Evolutionary conservation across 2,113 vertebrate species (phyloP).

Genomic region (Tapirus terrestris): DNA sequence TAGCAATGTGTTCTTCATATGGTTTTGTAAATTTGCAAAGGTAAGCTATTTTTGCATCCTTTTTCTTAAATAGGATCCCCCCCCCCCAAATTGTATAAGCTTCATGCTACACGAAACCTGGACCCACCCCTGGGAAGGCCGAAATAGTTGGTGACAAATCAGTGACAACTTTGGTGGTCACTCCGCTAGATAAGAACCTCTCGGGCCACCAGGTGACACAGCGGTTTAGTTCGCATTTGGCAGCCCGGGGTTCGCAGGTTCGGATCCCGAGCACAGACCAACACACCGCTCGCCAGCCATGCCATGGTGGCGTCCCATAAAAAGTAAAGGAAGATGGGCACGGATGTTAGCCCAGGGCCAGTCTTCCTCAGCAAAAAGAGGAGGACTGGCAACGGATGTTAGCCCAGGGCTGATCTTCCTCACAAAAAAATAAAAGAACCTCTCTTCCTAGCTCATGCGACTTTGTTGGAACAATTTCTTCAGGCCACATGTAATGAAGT

Average conservation of each 20-base stretch:
- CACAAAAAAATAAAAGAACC: no score
- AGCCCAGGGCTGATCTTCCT: no score
- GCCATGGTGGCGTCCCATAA: no score
- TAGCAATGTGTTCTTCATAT: background rate
- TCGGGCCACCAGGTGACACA: background rate
- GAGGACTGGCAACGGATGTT: no score
- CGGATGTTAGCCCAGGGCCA: no score
- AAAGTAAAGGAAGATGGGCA: no score
- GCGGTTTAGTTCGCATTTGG: no score
- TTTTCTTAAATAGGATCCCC: background rate
- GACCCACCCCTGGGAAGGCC: background rate
- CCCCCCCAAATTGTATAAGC: background rate
- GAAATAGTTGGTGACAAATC: background rate
- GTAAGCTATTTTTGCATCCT: background rate
- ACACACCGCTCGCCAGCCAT: no score
- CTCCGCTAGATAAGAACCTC: background rate
- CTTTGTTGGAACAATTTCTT: background rate
- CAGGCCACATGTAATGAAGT: background rate
- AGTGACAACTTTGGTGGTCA: background rate
- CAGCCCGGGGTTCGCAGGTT: no score
- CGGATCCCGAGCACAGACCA: no score
- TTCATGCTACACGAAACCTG: background rate
- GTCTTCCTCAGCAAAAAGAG: no score
- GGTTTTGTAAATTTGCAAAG: background rate
- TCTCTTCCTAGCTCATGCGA: background rate